A percentile compares a stretch with the other conserved stretches of the same genome.
Conservation (phyloP, 2,888 invertebrate species). For the Adela reaumurella region DNA sequence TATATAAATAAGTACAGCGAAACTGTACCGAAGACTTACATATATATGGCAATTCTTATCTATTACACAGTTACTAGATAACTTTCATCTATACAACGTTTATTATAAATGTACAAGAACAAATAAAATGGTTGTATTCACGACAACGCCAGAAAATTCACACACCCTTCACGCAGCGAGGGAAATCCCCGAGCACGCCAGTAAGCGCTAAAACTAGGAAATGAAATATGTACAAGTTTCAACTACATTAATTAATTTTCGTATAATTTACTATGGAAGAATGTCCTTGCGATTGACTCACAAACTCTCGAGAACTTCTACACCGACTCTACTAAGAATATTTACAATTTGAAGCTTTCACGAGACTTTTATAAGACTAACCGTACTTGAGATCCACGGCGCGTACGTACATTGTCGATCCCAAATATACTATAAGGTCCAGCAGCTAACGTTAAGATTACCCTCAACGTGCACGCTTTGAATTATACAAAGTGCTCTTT, state of each 20-base stretch:
- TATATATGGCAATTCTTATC: background rate
- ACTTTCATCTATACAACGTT: background rate
- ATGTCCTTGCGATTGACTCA: conserved; percentile 31
- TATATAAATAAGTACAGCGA: background rate
- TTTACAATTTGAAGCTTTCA: conserved; percentile 33
- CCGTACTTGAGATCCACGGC: background rate
- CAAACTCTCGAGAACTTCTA: conserved; percentile 30
- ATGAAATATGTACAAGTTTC: conserved; percentile 45
- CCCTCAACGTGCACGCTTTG: too few species aligned
- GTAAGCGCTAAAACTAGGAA: conserved; percentile 11
- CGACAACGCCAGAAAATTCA: too few species aligned
- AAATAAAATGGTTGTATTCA: too few species aligned
- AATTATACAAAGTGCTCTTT: too few species aligned
- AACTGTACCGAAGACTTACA: background rate
- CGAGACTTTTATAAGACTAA: conserved; percentile 7
- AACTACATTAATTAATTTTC: conserved; percentile 24
- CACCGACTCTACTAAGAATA: conserved; percentile 39
- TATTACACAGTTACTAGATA: background rate
- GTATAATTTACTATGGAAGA: conserved; percentile 40
- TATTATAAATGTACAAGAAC: background rate
- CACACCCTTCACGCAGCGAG: too few species aligned
- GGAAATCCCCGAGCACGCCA: too few species aligned
- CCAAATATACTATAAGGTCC: background rate
- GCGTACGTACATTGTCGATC: background rate
- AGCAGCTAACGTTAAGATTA: background rate